These are phyloP conservation scores for Australoheros facetus DNA, from an alignment of 2,797 vertebrate genomes.

Conservation along the genomic window DNA sequence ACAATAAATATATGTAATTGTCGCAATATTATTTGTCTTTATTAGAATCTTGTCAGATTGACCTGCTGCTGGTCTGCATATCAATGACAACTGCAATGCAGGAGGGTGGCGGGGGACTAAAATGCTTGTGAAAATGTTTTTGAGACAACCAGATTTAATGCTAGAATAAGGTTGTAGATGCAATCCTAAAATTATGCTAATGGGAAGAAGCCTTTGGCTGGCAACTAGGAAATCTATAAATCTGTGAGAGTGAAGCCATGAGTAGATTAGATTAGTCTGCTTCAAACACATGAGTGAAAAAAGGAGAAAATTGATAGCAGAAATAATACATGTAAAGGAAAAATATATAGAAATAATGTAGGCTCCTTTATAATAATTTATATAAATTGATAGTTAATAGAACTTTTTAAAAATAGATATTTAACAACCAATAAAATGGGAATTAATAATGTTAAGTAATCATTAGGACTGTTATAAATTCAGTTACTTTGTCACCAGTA, in stretches of 20 bases:
- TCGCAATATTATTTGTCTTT: slow-evolving; percentile 84
- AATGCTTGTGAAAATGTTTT: slow-evolving; percentile 21
- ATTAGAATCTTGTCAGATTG: slow-evolving; percentile 83
- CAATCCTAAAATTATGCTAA: slow-evolving; percentile 29
- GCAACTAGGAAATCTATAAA: slow-evolving; percentile 22
- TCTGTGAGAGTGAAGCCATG: not conserved
- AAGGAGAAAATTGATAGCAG: not conserved
- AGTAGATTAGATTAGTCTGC: slow-evolving; percentile 7
- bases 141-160: slow-evolving; percentile 47
- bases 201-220: not conserved
- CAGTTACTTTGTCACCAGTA: no score
- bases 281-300: not conserved
- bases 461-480: no score
- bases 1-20: slow-evolving; percentile 79
- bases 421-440: no score
- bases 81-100: slow-evolving; percentile 68
- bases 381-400: no score
- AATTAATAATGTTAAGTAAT: no score
- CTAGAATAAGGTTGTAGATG: slow-evolving; percentile 29
- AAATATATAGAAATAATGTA: not conserved
- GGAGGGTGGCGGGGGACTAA: not conserved
- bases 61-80: slow-evolving; percentile 74
- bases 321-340: not conserved
- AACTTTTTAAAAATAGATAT: no score
- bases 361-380: no score